These are phyloP conservation scores for Enteromius afrohamiltoni DNA, from an alignment of 2,797 vertebrate genomes.

Conservation along the genomic window DNA sequence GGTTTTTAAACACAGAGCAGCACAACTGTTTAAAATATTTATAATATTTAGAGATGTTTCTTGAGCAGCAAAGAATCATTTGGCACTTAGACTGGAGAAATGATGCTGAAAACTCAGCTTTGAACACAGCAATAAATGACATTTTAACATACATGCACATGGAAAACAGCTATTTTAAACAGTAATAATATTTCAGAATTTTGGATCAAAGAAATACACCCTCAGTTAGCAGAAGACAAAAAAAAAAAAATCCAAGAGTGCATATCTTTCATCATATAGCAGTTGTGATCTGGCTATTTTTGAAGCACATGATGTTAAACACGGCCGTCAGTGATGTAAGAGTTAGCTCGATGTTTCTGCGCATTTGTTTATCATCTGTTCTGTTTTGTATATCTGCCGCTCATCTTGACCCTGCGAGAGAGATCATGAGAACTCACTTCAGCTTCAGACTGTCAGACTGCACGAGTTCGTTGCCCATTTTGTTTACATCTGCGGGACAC, in stretches of 20 bases:
- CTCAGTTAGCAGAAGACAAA: neutral
- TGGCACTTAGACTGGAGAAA: neutral
- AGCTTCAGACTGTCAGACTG: constrained; percentile 46
- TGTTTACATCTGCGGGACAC: constrained; percentile 51
- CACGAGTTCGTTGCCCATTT: constrained; percentile 43
- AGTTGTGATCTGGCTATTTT: neutral
- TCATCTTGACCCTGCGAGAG: constrained; percentile 60
- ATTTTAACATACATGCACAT: neutral
- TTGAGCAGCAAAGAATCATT: neutral
- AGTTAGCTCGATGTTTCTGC: neutral
- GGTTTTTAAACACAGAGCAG: neutral
- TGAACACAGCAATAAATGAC: neutral
- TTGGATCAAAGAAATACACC: neutral
- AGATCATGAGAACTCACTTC: constrained; percentile 67
- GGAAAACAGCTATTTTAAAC: neutral
- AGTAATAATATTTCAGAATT: neutral
- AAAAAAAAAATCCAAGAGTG: neutral
- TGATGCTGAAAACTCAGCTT: neutral
- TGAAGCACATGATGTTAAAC: neutral
- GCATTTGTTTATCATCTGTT: constrained; percentile 43
- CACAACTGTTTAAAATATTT: neutral
- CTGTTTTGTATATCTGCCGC: constrained; percentile 59
- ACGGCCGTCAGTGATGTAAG: neutral
- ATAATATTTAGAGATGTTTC: neutral
- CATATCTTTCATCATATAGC: neutral